A percentile compares a stretch with the other conserved stretches of the same genome.
Evolutionary conservation across 2,888 invertebrate genomes (phyloP).

Genomic region (Molanna angustata): DNA sequence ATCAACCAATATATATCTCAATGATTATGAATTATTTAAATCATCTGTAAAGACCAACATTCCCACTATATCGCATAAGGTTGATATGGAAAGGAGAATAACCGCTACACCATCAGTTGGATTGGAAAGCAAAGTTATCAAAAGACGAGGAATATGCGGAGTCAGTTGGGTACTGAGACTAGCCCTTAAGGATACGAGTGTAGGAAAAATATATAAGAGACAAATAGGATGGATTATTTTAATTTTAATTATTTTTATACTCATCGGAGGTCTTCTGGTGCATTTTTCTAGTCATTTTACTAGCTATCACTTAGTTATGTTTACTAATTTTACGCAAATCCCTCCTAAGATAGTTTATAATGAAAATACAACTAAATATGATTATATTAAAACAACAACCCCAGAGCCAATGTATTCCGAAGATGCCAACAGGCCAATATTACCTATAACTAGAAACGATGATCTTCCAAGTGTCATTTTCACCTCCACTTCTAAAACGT

Average conservation of each 20-base stretch:
- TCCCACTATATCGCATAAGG: slow-evolving; percentile 28
- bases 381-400: slow-evolving; percentile 12
- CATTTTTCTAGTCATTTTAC: slow-evolving; percentile 48
- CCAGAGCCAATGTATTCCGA: slow-evolving; percentile 47
- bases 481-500: neutral
- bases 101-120: slow-evolving; percentile 1
- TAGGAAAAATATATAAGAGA: slow-evolving; percentile 45
- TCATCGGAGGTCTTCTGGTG: slow-evolving; percentile 43
- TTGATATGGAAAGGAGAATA: slow-evolving; percentile 21
- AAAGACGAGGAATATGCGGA: slow-evolving; percentile 45
- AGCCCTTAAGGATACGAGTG: slow-evolving; percentile 47
- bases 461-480: slow-evolving; percentile 16
- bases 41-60: slow-evolving; percentile 10
- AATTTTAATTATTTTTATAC: slow-evolving; percentile 52
- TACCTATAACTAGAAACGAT: slow-evolving; percentile 37
- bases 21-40: slow-evolving; percentile 27
- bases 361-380: neutral
- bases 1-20: slow-evolving; percentile 18
- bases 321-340: slow-evolving; percentile 23
- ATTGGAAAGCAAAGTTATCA: slow-evolving; percentile 36
- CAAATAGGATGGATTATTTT: slow-evolving; percentile 55
- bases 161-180: slow-evolving; percentile 51
- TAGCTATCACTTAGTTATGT: slow-evolving; percentile 21
- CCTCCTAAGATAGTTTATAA: slow-evolving; percentile 23
- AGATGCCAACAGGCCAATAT: slow-evolving; percentile 43